A percentile compares a stretch with the other conserved stretches of the same genome.
These are phyloP conservation scores for Cromileptes altivelis DNA, from an alignment of 2,113 vertebrate genomes.

Conservation along the genomic window DNA sequence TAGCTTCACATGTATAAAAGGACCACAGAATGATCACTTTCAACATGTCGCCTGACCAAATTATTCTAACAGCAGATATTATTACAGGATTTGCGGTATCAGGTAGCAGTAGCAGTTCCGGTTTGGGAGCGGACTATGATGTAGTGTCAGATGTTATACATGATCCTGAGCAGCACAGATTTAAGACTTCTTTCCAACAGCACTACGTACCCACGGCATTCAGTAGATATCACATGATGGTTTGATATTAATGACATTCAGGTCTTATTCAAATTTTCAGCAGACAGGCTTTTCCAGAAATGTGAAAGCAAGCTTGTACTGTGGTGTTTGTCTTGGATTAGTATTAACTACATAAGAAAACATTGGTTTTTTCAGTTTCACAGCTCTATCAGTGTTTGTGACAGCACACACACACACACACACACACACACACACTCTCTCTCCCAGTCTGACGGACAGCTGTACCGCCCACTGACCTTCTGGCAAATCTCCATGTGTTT, in stretches of 20 bases:
- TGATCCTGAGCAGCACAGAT: not conserved
- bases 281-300: not conserved
- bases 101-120: no score
- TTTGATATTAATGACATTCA: not conserved
- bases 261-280: not conserved
- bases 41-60: no score
- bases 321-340: not conserved
- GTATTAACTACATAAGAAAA: not conserved
- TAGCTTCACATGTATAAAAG: no score
- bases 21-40: no score
- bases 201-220: not conserved
- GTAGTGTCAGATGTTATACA: not conserved
- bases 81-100: no score
- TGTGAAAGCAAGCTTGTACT: not conserved
- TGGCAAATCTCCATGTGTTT: conserved; percentile 99
- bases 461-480: conserved; percentile 86
- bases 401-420: not conserved
- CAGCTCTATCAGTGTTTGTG: not conserved
- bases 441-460: conserved; percentile 4
- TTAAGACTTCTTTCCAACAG: not conserved
- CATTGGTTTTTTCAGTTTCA: no score
- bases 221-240: not conserved
- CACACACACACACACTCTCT: not conserved
- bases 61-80: no score
- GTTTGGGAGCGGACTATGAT: no score